Conservation (phyloP, 1,140 invertebrate genomes). For the Drosophila nannoptera region DNA sequence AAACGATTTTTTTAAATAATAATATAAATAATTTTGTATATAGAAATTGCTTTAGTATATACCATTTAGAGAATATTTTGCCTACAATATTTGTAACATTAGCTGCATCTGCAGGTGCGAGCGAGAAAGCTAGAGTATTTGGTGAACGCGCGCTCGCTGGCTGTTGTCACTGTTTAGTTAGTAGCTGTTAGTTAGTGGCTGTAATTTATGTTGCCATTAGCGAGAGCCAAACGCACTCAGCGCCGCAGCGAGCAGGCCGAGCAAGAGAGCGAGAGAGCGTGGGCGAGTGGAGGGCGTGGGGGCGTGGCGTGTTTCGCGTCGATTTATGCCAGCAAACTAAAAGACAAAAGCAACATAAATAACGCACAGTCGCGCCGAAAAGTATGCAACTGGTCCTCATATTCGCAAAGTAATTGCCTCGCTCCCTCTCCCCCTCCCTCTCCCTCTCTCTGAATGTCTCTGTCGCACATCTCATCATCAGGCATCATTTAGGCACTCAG, state of each 20-base stretch:
- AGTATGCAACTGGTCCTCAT: constrained; percentile 70
- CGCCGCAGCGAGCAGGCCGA: background rate
- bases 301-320: background rate
- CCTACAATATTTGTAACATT: background rate
- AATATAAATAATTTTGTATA: background rate
- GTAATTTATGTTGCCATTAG: constrained; percentile 75
- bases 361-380: constrained; percentile 41
- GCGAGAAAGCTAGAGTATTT: constrained; percentile 25
- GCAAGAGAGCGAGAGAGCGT: background rate
- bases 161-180: constrained; percentile 59
- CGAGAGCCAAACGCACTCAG: constrained; percentile 55
- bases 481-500: constrained; percentile 63
- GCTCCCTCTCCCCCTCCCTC: background rate
- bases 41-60: background rate
- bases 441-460: background rate
- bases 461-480: constrained; percentile 51
- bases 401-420: constrained; percentile 27
- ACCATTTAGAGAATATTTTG: background rate
- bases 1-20: too few species aligned
- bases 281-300: background rate
- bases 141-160: background rate
- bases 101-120: background rate
- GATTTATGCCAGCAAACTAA: constrained; percentile 54
- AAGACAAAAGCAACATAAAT: constrained; percentile 65
- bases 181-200: constrained; percentile 56